These are phyloP conservation scores for Phrynosoma platyrhinos DNA, from an alignment of 2,113 vertebrate genomes.

Conservation along the genomic window DNA sequence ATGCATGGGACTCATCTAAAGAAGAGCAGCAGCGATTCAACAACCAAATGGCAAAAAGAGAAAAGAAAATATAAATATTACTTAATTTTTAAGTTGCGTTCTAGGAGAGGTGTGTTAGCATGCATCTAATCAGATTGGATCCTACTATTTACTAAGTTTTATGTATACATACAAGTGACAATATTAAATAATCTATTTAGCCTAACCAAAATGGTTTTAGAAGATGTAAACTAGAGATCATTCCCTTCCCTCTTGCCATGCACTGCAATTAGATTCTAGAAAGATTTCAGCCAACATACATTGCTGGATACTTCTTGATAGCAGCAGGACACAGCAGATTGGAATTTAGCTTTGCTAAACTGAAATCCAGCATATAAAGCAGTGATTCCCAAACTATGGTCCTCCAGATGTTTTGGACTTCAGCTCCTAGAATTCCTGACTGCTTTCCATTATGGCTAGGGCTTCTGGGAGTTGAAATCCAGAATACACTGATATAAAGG, in stretches of 20 bases:
- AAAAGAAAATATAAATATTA: background rate
- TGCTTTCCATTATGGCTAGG: no score
- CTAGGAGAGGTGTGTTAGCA: background rate
- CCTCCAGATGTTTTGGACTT: no score
- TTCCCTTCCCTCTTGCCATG: background rate
- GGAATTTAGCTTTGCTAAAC: background rate
- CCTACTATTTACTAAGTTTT: background rate
- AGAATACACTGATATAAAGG: background rate
- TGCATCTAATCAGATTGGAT: background rate
- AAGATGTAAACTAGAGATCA: no score
- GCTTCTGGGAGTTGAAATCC: no score
- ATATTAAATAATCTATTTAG: no score
- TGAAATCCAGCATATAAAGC: no score
- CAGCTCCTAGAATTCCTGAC: no score
- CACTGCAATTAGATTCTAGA: background rate
- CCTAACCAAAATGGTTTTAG: no score
- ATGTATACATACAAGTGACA: no score
- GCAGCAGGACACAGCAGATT: background rate
- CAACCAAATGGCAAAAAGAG: background rate
- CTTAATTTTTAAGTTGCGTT: background rate
- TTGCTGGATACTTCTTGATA: background rate
- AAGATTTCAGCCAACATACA: background rate
- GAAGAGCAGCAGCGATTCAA: background rate
- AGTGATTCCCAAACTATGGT: no score
- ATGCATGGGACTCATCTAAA: background rate